These are phyloP conservation scores for Adelphocoris suturalis DNA, from an alignment of 2,888 invertebrate genomes.

Conservation along the genomic window DNA sequence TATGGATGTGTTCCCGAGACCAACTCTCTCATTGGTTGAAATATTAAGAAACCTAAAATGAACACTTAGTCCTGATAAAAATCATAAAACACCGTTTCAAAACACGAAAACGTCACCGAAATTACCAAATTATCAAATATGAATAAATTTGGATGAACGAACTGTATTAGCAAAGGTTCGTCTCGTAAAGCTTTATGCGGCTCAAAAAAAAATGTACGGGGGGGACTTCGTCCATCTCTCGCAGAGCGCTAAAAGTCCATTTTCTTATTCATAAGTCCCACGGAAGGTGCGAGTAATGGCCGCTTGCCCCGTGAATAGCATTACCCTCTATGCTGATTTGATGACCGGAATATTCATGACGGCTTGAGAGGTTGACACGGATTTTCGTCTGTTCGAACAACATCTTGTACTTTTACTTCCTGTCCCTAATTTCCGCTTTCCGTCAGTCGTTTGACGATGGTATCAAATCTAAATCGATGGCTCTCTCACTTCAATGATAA, in stretches of 20 bases:
- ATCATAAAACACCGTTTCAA: no score
- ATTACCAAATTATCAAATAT: no score
- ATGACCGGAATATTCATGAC: conserved; percentile 63
- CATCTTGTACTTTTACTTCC: not conserved
- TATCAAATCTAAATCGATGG: not conserved
- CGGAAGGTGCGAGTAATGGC: conserved; percentile 46
- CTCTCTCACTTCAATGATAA: not conserved
- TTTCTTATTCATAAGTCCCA: conserved; percentile 60
- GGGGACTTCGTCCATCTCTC: not conserved
- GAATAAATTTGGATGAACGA: not conserved
- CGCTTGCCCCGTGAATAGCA: conserved; percentile 55
- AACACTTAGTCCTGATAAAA: no score
- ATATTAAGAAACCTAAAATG: no score
- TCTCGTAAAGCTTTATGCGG: not conserved
- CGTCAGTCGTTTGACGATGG: not conserved
- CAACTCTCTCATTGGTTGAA: no score
- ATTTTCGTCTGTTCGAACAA: not conserved
- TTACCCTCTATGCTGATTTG: conserved; percentile 59
- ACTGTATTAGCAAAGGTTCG: not conserved
- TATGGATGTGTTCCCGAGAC: no score
- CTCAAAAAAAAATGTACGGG: not conserved
- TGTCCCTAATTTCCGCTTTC: not conserved
- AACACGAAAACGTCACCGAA: no score
- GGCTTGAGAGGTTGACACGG: conserved; percentile 29
- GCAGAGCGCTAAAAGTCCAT: conserved; percentile 56